Conservation (phyloP, 2,113 vertebrate genomes). For the Carassius carassius region DNA sequence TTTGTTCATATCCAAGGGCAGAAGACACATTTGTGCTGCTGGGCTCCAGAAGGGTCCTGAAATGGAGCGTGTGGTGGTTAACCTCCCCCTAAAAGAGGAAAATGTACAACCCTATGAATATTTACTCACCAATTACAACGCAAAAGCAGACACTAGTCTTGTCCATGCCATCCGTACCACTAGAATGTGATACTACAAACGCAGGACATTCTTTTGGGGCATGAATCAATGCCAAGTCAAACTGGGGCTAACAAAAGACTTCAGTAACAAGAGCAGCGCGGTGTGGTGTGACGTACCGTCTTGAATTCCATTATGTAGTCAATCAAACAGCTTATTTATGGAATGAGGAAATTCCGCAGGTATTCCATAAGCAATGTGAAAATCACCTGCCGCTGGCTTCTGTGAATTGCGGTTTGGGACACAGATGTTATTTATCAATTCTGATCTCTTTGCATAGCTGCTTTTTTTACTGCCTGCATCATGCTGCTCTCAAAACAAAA, state of each 20-base stretch:
- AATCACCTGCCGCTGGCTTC: constrained; percentile 40
- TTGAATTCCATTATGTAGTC: constrained; percentile 15
- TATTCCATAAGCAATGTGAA: constrained; percentile 15
- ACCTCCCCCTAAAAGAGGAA: constrained; percentile 34
- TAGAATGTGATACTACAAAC: constrained; percentile 8
- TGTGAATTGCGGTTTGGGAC: constrained; percentile 33
- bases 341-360: constrained; percentile 32
- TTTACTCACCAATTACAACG: constrained; percentile 62
- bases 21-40: constrained; percentile 35
- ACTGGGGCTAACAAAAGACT: background rate
- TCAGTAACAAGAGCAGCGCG: background rate
- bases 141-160: constrained; percentile 13
- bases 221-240: background rate
- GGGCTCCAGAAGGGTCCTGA: constrained; percentile 20
- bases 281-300: background rate
- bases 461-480: constrained; percentile 1
- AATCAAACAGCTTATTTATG: constrained; percentile 10
- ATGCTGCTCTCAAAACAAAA: constrained; percentile 33
- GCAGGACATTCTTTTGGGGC: background rate
- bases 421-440: constrained; percentile 37
- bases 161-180: background rate
- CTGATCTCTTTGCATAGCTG: constrained; percentile 35
- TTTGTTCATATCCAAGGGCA: constrained; percentile 20
- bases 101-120: constrained; percentile 46
- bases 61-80: constrained; percentile 25